Evolutionary conservation across 2,113 vertebrate species (phyloP), one percentile per base, ranked within the genome.

Genomic region (Lepisosteus osseus): DNA sequence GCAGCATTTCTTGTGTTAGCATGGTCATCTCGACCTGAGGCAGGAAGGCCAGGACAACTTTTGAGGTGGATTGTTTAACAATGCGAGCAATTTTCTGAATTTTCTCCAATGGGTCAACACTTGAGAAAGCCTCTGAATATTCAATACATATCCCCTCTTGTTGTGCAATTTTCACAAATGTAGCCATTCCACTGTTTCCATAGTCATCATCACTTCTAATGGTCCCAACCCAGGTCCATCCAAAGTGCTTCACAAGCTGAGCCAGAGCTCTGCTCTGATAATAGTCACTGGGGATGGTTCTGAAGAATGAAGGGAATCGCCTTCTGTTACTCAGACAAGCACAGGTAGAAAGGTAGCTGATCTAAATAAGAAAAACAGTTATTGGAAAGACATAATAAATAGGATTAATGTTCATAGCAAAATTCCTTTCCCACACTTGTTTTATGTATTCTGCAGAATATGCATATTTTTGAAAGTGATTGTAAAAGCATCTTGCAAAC

Each of bases 281-380:
- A 43, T 65, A 65, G 29, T 65, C 62, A 65, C 62, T 65, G n/a
- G 62, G 62, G n/a, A 65, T 65, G 62, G 62, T 65, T 65, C 62
- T 65, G 41, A 65, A 65, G 29, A 65, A 65, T 41, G 62, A 11
- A 41, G 62, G 62, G 41, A 65, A 65, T 40, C 9, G 7, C 6
- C 29, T 40, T 40, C 41, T 65, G 62, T 65, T 65, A 7, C 62
- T 65, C 1, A 65, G 41, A 43, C 62, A 65, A 3, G 3, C 62
- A 7, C 62, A 65, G 29, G 17, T 65, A 7, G 62, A n/a, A 65
- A 65, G 29, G 17, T 65, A 29, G 41, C 62, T 65, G 1, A 65
- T 65, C 62, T 65, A 29, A 11, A 65, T 9, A 6, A 15, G 14
- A 61, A 7, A 6, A 61, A 15, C 13, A 62, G 7, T 29, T 29